Conservation (phyloP, 2,888 invertebrate species). For the Pandemis heparana region DNA sequence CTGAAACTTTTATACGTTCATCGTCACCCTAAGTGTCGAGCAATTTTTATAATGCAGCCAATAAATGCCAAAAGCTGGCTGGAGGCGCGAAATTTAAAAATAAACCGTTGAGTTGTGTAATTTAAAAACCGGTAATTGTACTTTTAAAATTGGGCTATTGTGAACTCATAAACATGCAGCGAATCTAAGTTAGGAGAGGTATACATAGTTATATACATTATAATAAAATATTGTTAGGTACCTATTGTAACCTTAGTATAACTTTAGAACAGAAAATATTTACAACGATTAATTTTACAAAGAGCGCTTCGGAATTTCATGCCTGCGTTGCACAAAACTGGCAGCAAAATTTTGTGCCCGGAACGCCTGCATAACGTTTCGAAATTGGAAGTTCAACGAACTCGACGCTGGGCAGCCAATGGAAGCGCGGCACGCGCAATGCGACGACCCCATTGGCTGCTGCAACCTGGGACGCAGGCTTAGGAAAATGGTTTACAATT, state of each 20-base stretch:
- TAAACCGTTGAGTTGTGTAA: not conserved
- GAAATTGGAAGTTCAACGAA: conserved; percentile 73
- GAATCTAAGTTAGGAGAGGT: not conserved
- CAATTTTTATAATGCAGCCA: conserved; percentile 38
- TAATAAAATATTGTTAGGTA: not conserved
- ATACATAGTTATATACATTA: too few relatives aligned
- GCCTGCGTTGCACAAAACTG: conserved; percentile 21
- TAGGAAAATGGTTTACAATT: conserved; percentile 27
- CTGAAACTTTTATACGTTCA: conserved; percentile 27
- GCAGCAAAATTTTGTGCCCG: conserved; percentile 14
- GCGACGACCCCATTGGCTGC: conserved; percentile 75
- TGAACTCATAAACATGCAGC: not conserved
- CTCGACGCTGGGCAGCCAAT: conserved; percentile 61
- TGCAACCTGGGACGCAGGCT: conserved; percentile 55
- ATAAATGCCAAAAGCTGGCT: conserved; percentile 17
- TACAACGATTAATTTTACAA: not conserved
- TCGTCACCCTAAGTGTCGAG: conserved; percentile 31
- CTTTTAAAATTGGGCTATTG: not conserved
- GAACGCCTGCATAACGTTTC: conserved; percentile 60
- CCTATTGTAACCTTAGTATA: not conserved
- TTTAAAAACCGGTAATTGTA: not conserved
- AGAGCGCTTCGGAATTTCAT: conserved; percentile 9
- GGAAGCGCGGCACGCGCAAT: conserved; percentile 69
- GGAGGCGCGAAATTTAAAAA: conserved; percentile 23
- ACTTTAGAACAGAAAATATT: not conserved